These are phyloP conservation scores for Rhopilema esculentum DNA, from an alignment of 30 jellyfish, hydroid and myxozoan species.

Conservation along the genomic window DNA sequence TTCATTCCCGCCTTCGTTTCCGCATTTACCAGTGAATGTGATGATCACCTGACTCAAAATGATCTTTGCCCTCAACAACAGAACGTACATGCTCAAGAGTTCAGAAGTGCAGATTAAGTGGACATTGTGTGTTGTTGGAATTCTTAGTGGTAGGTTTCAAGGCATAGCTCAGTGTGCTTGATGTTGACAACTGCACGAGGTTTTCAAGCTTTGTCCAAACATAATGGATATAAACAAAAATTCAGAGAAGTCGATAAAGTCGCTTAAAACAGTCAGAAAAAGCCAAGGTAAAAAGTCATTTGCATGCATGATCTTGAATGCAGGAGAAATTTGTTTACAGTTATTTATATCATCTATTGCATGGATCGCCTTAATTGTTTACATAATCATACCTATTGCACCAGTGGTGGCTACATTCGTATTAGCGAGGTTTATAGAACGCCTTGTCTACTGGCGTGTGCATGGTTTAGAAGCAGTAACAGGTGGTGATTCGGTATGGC, in stretches of 20 bases:
- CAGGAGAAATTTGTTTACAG: not conserved
- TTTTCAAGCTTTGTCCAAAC: not conserved
- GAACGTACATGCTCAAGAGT: constrained; percentile 3
- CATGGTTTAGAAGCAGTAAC: constrained; percentile 54
- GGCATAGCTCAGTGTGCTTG: too few species aligned
- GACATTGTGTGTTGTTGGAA: not conserved
- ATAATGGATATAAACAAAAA: not conserved
- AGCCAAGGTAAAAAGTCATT: not conserved
- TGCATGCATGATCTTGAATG: not conserved
- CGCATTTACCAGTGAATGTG: not conserved
- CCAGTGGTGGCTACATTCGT: constrained; percentile 33
- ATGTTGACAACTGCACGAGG: too few species aligned
- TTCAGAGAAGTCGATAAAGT: not conserved
- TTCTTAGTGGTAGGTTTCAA: too few species aligned
- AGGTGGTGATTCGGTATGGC: constrained; percentile 81
- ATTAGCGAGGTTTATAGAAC: constrained; percentile 27
- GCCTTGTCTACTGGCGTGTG: constrained; percentile 4
- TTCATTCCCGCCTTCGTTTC: not conserved
- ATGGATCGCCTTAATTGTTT: constrained; percentile 26
- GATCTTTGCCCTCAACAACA: constrained; percentile 28
- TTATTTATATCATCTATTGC: constrained; percentile 23
- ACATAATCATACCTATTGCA: constrained; percentile 38
- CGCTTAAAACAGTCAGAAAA: not conserved
- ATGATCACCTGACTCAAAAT: constrained; percentile 29
- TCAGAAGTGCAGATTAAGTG: not conserved